phyloP scores from a whole-genome alignment of 2,113 vertebrate genomes.

The Holacanthus passer region DNA sequence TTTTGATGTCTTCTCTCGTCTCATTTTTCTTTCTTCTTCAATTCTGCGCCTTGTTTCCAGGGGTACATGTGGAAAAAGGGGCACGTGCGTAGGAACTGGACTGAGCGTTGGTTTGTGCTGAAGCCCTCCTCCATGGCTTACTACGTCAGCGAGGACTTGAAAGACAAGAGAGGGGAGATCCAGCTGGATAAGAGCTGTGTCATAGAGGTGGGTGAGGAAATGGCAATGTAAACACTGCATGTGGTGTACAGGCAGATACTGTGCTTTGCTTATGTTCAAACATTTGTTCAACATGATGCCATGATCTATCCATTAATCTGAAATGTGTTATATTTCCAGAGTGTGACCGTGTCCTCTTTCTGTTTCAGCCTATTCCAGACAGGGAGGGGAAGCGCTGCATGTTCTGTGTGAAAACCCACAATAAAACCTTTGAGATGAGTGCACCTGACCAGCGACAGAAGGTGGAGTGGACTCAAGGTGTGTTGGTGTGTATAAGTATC shows the following conservation, averaged over 20 bases:
- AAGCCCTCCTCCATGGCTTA: slow-evolving; percentile 81
- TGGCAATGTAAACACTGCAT: not conserved
- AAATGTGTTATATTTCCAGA: not conserved
- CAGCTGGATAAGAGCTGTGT: slow-evolving; percentile 80
- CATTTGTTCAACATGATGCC: too few species aligned
- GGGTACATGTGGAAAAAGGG: slow-evolving; percentile 89
- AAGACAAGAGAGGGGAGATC: slow-evolving; percentile 86
- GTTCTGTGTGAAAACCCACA: slow-evolving; percentile 85
- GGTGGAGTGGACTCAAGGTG: slow-evolving; percentile 87
- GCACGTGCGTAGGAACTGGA: slow-evolving; percentile 86
- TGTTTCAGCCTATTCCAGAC: slow-evolving; percentile 81
- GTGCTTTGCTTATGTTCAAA: not conserved
- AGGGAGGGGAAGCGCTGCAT: slow-evolving; percentile 85
- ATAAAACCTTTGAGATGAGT: slow-evolving; percentile 86
- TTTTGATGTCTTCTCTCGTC: not conserved
- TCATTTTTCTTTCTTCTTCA: not conserved
- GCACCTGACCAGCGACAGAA: slow-evolving; percentile 84
- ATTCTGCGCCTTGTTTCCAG: slow-evolving; percentile 57
- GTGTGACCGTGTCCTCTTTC: not conserved
- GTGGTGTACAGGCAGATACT: not conserved
- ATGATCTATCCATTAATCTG: not conserved
- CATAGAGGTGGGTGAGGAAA: slow-evolving; percentile 78
- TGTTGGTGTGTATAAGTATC: slow-evolving; percentile 38
- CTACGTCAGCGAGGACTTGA: slow-evolving; percentile 83
- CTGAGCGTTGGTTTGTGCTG: slow-evolving; percentile 88